Base-by-base conservation (phyloP, 30 jellyfish, hydroid and myxozoan species). In the Aurelia aurita complex sp. Pacific region DNA sequence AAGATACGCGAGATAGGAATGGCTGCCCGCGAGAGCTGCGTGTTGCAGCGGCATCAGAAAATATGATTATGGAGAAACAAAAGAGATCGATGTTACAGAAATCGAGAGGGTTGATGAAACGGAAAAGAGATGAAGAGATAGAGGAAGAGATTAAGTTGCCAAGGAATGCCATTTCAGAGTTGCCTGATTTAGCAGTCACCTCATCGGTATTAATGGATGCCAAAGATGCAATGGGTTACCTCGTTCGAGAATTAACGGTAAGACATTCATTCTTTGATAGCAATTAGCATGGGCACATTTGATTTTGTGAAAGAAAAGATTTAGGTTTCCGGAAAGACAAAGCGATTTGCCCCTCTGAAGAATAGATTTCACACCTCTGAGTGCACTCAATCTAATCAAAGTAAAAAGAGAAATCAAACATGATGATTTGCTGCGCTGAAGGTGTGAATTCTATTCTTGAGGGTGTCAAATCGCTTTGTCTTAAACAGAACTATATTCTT, bases 1-100 rank as follows among this genome's bases (percentile, higher is more conserved):
- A 38, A 52, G 29, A 29, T 14, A 17, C 69, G 51, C 23, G 75
- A 57, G 80, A 54, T 0, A 54, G 64, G 61, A 57, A 61, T 33
- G 60, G 18, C 16, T 83, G 92, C 92, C 92, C 92, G 92, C 92
- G 92, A 70, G 92, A 83, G 54, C 68, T 66, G 57, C 92, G 92
- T 12, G 92, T 64, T 19, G 17, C 73, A 46, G 80, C 77, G 16
- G 92, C 92, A 64, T 83, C 82, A 38, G 92, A 83, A 43, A 52
- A 16, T 55, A 69, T 80, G 11, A 16, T 72, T 29, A 13, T 11
- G 19, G 73, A 36, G 23, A 83, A 64, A 73, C 82, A 72, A 19
- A 67, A 52, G 86, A 60, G 42, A 10, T 3, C 6, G 13, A 12
- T 74, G 74, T 57, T 83, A 14, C 74, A 83, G 85, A 62, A 59